Conservation (phyloP, 2,888 invertebrate genomes). For the Tridacna crocea region DNA sequence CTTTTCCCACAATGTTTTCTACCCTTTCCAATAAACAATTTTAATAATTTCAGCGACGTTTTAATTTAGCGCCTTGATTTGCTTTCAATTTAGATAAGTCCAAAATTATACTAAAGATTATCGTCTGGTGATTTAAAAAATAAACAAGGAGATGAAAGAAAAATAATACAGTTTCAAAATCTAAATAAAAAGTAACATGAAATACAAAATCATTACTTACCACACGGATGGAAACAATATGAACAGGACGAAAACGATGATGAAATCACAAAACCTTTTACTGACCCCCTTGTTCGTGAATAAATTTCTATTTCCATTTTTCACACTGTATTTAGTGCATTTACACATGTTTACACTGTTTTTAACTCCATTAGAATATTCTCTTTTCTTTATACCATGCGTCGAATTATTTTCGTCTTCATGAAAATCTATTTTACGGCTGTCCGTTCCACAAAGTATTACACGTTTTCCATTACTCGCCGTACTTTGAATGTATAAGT, state of each 20-base stretch:
- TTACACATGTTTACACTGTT: slow-evolving; percentile 2
- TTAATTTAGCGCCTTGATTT: too few relatives aligned
- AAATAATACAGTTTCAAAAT: too few relatives aligned
- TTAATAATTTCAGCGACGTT: too few relatives aligned
- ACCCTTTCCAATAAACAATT: too few relatives aligned
- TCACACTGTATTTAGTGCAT: background rate
- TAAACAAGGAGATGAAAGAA: too few relatives aligned
- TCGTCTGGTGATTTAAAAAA: too few relatives aligned
- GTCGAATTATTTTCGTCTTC: background rate
- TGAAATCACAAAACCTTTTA: background rate
- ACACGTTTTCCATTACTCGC: background rate
- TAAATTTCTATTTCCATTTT: background rate
- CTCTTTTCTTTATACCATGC: background rate
- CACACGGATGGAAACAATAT: slow-evolving; percentile 14
- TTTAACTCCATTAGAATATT: background rate
- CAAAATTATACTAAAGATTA: too few relatives aligned
- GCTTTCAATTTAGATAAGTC: too few relatives aligned
- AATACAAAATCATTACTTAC: slow-evolving; percentile 1
- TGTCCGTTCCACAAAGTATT: background rate
- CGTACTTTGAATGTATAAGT: background rate
- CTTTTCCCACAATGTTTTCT: too few relatives aligned
- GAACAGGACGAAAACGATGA: background rate
- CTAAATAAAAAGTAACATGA: too few relatives aligned
- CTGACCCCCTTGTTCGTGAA: background rate
- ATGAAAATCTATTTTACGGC: background rate